These are phyloP conservation scores for Phoebastria nigripes DNA, from an alignment of 2,797 vertebrate species.

Conservation along the genomic window DNA sequence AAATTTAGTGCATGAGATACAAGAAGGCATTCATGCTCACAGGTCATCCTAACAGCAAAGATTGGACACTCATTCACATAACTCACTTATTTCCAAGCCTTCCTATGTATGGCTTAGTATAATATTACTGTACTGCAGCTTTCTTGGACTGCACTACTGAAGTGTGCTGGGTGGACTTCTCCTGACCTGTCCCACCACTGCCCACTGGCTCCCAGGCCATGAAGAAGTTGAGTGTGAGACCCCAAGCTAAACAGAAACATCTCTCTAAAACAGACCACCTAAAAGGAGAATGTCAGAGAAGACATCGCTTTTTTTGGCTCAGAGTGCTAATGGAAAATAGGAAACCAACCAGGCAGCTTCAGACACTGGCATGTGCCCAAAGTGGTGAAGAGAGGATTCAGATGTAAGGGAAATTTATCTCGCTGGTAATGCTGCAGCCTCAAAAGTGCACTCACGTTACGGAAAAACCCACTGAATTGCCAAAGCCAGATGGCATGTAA, in stretches of 20 bases:
- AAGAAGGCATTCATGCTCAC: neutral
- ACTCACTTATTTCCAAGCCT: neutral
- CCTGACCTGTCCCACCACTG: neutral
- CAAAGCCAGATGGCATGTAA: constrained; percentile 55
- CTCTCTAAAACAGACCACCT: neutral
- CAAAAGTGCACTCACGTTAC: constrained; percentile 19
- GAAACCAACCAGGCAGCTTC: constrained; percentile 10
- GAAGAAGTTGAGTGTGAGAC: neutral
- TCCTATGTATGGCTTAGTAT: neutral
- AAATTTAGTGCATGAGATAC: accelerated
- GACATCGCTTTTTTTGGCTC: neutral
- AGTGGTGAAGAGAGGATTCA: neutral
- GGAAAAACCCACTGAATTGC: neutral
- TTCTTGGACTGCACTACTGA: neutral
- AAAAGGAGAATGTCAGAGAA: neutral
- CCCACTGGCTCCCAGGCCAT: neutral
- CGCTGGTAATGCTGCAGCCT: constrained; percentile 30
- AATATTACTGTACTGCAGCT: neutral
- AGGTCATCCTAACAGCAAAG: neutral
- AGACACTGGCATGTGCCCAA: constrained; percentile 19
- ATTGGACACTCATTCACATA: neutral
- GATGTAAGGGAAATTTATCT: constrained; percentile 37
- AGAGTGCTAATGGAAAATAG: neutral
- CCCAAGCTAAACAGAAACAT: neutral
- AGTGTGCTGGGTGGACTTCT: neutral